These are phyloP conservation scores for Maniola jurtina DNA, from an alignment of 1,140 invertebrate species.

Conservation along the genomic window DNA sequence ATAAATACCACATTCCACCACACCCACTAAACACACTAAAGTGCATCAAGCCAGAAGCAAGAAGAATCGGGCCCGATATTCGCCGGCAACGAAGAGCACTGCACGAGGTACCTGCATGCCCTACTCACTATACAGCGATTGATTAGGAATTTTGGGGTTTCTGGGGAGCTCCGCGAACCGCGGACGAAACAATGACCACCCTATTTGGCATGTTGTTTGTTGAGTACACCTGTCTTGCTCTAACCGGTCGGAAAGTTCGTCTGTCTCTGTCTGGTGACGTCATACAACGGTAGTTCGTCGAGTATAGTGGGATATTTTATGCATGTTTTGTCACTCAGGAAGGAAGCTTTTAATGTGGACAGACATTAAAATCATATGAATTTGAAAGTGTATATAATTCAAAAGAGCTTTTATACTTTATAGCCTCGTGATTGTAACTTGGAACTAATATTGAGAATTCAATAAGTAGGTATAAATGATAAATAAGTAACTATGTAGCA, in stretches of 20 bases:
- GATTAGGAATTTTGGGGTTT: too few species aligned
- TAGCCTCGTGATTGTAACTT: not conserved
- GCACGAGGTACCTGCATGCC: too few species aligned
- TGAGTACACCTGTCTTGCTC: constrained; percentile 39
- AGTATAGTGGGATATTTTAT: constrained; percentile 31
- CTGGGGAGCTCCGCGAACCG: too few species aligned
- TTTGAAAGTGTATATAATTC: not conserved
- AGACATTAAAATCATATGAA: not conserved
- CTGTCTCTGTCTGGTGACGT: constrained; percentile 54
- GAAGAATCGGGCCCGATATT: too few species aligned
- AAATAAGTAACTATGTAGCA: too few species aligned
- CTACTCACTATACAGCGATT: too few species aligned
- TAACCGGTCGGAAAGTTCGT: constrained; percentile 6
- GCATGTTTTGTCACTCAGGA: constrained; percentile 26
- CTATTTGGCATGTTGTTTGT: constrained; percentile 67
- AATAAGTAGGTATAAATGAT: not conserved
- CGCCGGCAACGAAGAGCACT: too few species aligned
- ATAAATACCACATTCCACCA: too few species aligned
- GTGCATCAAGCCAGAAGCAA: too few species aligned
- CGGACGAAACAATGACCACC: too few species aligned
- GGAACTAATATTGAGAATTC: not conserved
- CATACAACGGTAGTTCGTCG: constrained; percentile 51
- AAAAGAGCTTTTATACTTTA: not conserved
- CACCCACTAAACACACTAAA: too few species aligned
- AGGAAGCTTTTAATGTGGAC: constrained; percentile 3